These are phyloP conservation scores for Sebastes kiyomatsui DNA, from an alignment of 2,797 vertebrate genomes.

Conservation along the genomic window DNA sequence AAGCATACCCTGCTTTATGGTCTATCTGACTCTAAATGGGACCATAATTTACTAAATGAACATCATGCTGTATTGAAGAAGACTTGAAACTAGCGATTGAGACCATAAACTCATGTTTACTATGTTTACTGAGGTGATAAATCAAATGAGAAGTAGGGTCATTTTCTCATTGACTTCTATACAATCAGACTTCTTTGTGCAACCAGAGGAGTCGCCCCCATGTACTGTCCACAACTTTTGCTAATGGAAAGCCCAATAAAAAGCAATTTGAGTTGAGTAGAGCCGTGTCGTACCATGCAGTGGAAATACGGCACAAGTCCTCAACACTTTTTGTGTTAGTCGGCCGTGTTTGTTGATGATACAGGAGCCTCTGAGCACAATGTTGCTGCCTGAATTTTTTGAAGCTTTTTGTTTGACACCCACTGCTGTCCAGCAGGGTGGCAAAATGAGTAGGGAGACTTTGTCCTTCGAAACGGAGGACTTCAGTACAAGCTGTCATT, in stretches of 20 bases:
- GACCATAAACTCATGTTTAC: too few relatives aligned
- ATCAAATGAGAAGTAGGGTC: fast-evolving
- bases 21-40: too few relatives aligned
- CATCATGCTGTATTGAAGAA: too few relatives aligned
- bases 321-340: not conserved
- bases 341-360: not conserved
- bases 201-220: not conserved
- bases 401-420: not conserved
- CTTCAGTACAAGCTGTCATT: not conserved
- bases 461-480: not conserved
- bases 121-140: too few relatives aligned
- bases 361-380: not conserved
- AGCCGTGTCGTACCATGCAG: not conserved
- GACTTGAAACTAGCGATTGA: too few relatives aligned
- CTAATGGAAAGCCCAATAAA: not conserved
- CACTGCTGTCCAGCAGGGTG: not conserved
- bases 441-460: not conserved
- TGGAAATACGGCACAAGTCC: not conserved
- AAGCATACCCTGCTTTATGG: too few relatives aligned
- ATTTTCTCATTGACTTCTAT: too few relatives aligned
- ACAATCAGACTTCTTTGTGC: too few relatives aligned
- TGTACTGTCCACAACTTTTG: not conserved
- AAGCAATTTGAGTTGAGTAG: not conserved
- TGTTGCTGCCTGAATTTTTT: not conserved
- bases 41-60: too few relatives aligned